These are phyloP conservation scores for Ormyrus rosae DNA, from an alignment of 2,888 invertebrate species.

Conservation along the genomic window DNA sequence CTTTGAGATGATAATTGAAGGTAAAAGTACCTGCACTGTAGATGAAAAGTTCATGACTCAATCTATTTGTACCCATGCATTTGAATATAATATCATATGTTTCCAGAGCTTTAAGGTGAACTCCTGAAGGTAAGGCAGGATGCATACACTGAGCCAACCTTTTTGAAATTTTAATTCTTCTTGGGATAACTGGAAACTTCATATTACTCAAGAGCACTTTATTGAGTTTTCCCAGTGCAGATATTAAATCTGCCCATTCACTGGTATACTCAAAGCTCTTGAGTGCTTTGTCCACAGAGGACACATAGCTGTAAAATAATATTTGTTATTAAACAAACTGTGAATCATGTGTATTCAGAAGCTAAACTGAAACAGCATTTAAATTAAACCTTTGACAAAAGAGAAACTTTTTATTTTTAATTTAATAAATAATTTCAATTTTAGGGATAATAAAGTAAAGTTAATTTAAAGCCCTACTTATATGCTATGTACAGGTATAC, in stretches of 20 bases:
- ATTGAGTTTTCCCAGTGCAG: constrained; percentile 91
- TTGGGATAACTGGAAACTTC: constrained; percentile 90
- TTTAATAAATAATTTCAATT: constrained; percentile 25
- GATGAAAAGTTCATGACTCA: constrained; percentile 89
- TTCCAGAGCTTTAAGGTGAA: constrained; percentile 93
- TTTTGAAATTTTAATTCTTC: constrained; percentile 91
- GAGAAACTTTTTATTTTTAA: constrained; percentile 35
- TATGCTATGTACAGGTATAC: no score
- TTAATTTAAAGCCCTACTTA: no score
- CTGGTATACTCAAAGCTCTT: constrained; percentile 95
- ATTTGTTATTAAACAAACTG: constrained; percentile 31
- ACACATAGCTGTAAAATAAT: constrained; percentile 78
- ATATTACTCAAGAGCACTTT: constrained; percentile 89
- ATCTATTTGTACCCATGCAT: constrained; percentile 88
- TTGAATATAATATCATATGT: constrained; percentile 94
- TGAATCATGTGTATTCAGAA: constrained; percentile 19
- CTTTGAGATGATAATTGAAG: background rate
- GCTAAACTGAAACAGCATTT: background rate
- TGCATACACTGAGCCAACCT: constrained; percentile 95
- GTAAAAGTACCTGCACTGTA: constrained; percentile 82
- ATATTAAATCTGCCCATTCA: constrained; percentile 96
- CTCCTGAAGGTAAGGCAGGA: constrained; percentile 92
- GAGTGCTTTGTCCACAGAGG: constrained; percentile 90
- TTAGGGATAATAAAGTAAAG: no score
- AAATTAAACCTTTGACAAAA: background rate